Evolutionary conservation across 2,888 invertebrate species (phyloP), one percentile per base, ranked within the genome.

Genomic region (Lamellibrachia columna): DNA sequence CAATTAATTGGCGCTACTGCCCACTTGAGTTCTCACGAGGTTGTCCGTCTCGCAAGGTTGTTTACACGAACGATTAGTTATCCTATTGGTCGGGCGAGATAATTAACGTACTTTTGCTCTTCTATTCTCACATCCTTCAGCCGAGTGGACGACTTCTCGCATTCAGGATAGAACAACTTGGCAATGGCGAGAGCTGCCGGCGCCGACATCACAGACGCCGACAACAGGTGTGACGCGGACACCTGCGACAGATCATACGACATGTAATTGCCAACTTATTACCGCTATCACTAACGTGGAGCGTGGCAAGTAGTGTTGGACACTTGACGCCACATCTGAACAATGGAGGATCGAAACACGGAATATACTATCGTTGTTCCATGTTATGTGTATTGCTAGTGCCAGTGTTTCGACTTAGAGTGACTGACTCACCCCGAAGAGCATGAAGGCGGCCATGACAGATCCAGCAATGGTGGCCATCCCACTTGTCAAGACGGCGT

Each of bases 161-260:
- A 98, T 97, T 99, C 99, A 0, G 99, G 99, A 97, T 98, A 98
- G 95, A 94, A 97, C 0, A 99, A 97, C 96, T 99, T 99, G 22
- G 99, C 97, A 95, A 97, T 98, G 95, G 98, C 98, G 55, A 99
- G 96, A 0, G 99, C 98, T 0, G 99, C 98, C 0, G 99, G 99
- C 0, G 99, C 99, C 0, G 99, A 98, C 99, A 99, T 99, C 0
- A 99, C 98, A 93, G 98, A 98, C 0, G 99, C 98, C 0, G 99
- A 98, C 93, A 99, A 98, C 90, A 99, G 97, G 96, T 99, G 98
- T 0, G 98, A 97, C 0, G 99, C 98, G 3, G 96, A 95, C 6
- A 96, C 95, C 94, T 94, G 91, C n/a, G 75, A 28, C 28, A 58
- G 58, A 40, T 40, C 40, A 40, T 40, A 40, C 40, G 40, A 40